These are phyloP conservation scores for Brevimyrus niger DNA, from an alignment of 2,113 vertebrate species.

Conservation along the genomic window DNA sequence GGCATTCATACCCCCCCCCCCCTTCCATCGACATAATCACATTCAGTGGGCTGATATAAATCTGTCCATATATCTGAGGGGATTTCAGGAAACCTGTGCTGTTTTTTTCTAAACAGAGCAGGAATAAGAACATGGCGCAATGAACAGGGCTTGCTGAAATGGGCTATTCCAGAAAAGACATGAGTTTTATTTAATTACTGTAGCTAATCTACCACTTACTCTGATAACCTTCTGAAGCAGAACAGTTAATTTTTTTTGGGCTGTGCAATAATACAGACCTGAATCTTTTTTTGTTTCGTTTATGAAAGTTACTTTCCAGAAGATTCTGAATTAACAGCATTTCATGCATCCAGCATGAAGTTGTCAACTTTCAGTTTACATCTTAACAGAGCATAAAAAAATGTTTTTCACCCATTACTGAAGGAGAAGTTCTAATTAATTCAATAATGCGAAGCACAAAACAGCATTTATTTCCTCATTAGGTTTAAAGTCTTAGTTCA, in stretches of 20 bases:
- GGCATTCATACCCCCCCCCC: not conserved
- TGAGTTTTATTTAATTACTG: not conserved
- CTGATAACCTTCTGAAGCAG: not conserved
- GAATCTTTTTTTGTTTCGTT: not conserved
- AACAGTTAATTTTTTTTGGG: not conserved
- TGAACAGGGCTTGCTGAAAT: not conserved
- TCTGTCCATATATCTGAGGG: not conserved
- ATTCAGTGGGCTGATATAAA: not conserved
- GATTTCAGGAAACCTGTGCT: not conserved
- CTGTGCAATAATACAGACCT: not conserved
- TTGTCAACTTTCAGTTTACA: not conserved
- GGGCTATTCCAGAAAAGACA: not conserved
- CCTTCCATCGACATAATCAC: not conserved
- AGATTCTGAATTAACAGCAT: not conserved
- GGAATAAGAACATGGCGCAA: not conserved
- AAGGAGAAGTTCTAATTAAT: conserved; percentile 5
- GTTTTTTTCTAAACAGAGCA: not conserved
- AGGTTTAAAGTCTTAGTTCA: not conserved
- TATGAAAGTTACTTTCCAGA: not conserved
- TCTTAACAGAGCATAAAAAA: not conserved
- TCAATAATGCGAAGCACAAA: not conserved
- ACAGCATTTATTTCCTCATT: not conserved
- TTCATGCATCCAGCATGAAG: not conserved
- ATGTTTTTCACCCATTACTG: not conserved
- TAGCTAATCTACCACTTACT: not conserved